Conservation (phyloP, 2,113 vertebrate species). For the Marmota flaviventris region DNA sequence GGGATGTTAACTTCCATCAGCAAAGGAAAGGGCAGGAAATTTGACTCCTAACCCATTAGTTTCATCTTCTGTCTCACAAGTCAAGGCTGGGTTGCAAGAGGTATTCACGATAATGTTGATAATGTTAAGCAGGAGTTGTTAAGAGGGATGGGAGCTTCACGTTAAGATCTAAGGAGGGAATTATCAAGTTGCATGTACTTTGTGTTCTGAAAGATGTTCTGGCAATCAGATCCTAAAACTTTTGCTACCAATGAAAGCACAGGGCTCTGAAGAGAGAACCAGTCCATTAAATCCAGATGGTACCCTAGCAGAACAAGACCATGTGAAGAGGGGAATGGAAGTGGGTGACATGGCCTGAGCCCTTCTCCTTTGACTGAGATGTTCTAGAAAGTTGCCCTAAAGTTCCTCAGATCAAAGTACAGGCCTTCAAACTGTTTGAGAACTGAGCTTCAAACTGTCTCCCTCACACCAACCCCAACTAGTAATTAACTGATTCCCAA, state of each 20-base stretch:
- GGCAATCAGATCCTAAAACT: background rate
- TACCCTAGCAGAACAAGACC: background rate
- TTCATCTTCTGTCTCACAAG: constrained; percentile 55
- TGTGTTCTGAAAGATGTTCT: background rate
- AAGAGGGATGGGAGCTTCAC: background rate
- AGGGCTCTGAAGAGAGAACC: background rate
- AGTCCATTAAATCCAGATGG: background rate
- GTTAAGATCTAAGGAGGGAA: constrained; percentile 20
- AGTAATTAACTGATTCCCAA: constrained; percentile 87
- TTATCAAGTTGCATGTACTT: background rate
- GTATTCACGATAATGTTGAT: background rate
- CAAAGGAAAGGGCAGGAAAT: constrained; percentile 63
- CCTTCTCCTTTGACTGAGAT: constrained; percentile 13
- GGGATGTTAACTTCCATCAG: constrained; percentile 64
- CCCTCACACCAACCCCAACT: constrained; percentile 83
- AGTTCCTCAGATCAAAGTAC: constrained; percentile 86
- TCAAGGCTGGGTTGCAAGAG: constrained; percentile 41
- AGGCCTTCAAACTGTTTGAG: constrained; percentile 66
- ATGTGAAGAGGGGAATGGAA: background rate
- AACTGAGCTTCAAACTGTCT: constrained; percentile 82
- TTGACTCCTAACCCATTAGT: constrained; percentile 57
- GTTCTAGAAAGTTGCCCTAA: constrained; percentile 72
- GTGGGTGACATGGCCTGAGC: background rate
- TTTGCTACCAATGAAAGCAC: background rate
- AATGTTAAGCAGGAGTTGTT: background rate